Evolutionary conservation across 2,797 vertebrate species (phyloP).

Genomic region (Coilia nasus): DNA sequence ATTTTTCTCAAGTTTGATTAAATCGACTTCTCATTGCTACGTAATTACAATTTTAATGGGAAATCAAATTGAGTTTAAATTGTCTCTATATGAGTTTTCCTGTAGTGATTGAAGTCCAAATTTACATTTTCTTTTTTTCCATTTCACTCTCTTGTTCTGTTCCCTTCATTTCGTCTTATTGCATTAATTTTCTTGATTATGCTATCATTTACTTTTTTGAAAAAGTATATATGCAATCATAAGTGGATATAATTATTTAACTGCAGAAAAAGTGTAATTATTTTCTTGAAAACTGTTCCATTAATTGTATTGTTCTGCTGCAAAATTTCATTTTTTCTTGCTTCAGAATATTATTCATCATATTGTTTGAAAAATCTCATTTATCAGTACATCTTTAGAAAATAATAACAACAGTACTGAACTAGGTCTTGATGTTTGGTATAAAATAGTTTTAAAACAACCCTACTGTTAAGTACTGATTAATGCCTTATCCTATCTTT

Average conservation of each 20-base stretch:
- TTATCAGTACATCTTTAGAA: background rate
- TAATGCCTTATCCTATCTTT: background rate
- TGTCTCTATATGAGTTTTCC: constrained; percentile 44
- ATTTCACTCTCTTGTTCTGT: background rate
- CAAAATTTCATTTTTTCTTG: constrained; percentile 43
- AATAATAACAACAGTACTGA: background rate
- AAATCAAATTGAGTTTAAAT: constrained; percentile 67
- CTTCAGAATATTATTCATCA: background rate
- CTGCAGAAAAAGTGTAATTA: constrained; percentile 35
- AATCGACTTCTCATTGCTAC: constrained; percentile 58
- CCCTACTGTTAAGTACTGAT: background rate
- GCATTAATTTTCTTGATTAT: constrained; percentile 21
- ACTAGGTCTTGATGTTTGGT: background rate
- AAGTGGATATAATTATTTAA: constrained; percentile 39
- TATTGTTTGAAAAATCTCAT: background rate
- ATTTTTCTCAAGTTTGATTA: constrained; percentile 54
- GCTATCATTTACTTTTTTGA: constrained; percentile 19
- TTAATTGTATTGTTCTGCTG: constrained; percentile 51
- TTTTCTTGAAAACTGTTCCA: constrained; percentile 40
- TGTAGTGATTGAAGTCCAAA: constrained; percentile 20
- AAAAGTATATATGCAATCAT: constrained; percentile 18
- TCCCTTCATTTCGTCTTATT: background rate
- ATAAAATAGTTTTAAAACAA: background rate
- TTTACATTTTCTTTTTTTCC: constrained; percentile 15
- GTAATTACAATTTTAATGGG: constrained; percentile 69